Base-by-base conservation (phyloP, 1,140 invertebrate species). In the Caerostris darwini region DNA sequence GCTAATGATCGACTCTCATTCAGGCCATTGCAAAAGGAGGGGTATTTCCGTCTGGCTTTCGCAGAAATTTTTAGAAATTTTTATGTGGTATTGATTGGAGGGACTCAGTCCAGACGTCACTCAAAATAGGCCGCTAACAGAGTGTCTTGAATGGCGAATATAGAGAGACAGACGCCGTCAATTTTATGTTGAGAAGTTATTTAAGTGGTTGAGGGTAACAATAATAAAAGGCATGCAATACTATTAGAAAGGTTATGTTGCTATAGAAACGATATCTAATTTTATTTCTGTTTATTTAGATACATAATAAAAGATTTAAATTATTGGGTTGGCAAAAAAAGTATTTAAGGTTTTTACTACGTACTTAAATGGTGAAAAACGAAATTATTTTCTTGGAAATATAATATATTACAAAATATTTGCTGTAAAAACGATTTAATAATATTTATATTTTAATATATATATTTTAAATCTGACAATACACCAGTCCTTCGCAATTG, bases 1-100 rank as follows among this genome's bases (percentile, higher is more conserved):
- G 64, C 87, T 89, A 61, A 89, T 89, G 87, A 89, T 89, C 10
- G 34, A 5, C 19, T 77, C 34, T 77, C 71, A 50, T 89, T 34
- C 19, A 69, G 64, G 87, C 3, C 34, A 87, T 89, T 89, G 54
- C 59, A 64, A n/a, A 69, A 89, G 87, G 14, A 58, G 57, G 82
- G 82, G 82, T 83, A 58, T 83, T 83, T 83, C 87, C 87, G 50
- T 14, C 56, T 5, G 50, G 87, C 7, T 89, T 53, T 89, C 64
- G 61, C 50, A 34, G 56, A 8, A 64, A 57, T 64, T 7, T 64
- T 64, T 17, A 10, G 17, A 64, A 83, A 53, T 57, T 58, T 82
- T 83, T 83, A 77, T 77, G 50, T 34, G 71, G 14, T 77, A 77
- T 77, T 77, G 82, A 83, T 83, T 83, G 54, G 56, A 83, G 57